Base-by-base conservation (phyloP, 1,140 invertebrate genomes). In the Ladona fulva region DNA sequence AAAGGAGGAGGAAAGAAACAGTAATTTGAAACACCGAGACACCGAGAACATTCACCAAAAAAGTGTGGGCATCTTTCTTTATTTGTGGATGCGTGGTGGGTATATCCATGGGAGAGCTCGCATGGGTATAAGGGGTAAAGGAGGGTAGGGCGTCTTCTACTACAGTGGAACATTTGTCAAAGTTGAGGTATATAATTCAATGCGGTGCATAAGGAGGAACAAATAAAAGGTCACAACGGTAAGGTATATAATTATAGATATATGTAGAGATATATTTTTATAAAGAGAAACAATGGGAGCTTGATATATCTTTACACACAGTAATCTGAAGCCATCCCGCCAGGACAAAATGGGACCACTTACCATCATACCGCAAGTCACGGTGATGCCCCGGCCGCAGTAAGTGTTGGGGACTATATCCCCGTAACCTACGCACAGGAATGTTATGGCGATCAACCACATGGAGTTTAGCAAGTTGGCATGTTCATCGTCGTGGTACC, bases 361-460 rank as follows among this genome's bases (percentile, higher is more conserved):
- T 91, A 96, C 95, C 93, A 96, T 94, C 86, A 97, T 94, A 84
- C 95, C 95, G 85, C 94, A 95, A 82, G 91, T 91, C 83, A 97
- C 93, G 81, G 95, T 94, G 85, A 97, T 95, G 83, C 91, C 93
- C 83, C 95, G 89, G 82, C 95, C 95, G 89, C 94, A 96, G 89
- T 96, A 95, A 78, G 95, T 97, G 87, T 96, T 96, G 81, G 95
- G 95, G 82, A 97, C 95, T 84, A 97, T 95, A 87, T 97, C 95
- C 81, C 91, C 91, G 84, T 92, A 92, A 82, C 91, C 91, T 82
- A 92, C 90, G 89, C 91, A 92, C 84, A 92, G 89, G 87, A 95
- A 95, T 80, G 94, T 95, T 85, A 94, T 95, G 84, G 93, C 93
- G 82, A 94, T 95, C 89, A 96, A 90, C 94, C 94, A 96, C 93